Conservation (phyloP, 2,113 vertebrate species). For the Neodontobutis hainanensis region DNA sequence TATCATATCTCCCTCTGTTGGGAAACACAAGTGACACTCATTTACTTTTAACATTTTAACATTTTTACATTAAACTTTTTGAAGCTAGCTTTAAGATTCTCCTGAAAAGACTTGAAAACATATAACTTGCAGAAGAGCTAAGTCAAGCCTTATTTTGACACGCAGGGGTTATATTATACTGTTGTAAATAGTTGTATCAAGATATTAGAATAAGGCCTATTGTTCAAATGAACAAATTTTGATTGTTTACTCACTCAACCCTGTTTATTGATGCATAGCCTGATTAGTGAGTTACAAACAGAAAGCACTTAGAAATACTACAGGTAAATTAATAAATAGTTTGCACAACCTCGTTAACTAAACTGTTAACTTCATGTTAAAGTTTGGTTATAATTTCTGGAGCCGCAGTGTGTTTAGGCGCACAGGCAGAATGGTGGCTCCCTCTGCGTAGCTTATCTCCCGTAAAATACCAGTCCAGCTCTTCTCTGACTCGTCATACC, state of each 20-base stretch:
- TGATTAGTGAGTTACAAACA: neutral
- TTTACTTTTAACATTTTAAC: neutral
- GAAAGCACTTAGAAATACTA: neutral
- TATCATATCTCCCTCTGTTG: neutral
- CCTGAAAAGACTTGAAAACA: neutral
- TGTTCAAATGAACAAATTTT: neutral
- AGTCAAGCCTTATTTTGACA: neutral
- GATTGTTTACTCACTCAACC: neutral
- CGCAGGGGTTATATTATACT: neutral
- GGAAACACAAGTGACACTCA: neutral
- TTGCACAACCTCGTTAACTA: neutral
- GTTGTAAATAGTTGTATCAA: neutral
- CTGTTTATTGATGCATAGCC: neutral
- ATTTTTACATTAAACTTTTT: neutral
- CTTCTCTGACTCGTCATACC: conserved; percentile 83
- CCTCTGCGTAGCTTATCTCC: conserved; percentile 88
- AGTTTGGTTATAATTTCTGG: conserved; percentile 85
- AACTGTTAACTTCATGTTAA: conserved; percentile 4
- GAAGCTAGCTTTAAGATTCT: neutral
- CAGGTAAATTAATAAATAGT: neutral
- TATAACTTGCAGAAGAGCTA: neutral
- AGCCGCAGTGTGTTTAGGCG: conserved; percentile 90
- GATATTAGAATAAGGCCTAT: neutral
- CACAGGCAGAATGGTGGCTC: conserved; percentile 86
- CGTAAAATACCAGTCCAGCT: conserved; percentile 92